These are phyloP conservation scores for Drosophila paranaensis DNA, from an alignment of 2,888 invertebrate species.

Conservation along the genomic window DNA sequence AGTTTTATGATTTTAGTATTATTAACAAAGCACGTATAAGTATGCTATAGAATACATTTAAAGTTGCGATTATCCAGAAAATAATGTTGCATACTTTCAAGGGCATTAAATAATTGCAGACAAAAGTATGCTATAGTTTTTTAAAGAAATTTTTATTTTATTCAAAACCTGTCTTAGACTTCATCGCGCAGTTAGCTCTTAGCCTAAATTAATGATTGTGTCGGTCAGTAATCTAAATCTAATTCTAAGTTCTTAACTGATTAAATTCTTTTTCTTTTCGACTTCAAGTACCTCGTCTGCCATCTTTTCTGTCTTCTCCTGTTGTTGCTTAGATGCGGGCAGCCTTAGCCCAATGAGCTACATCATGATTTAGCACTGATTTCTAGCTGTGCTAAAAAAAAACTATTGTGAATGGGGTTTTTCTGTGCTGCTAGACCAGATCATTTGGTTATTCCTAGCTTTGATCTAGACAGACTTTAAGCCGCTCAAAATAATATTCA, in stretches of 20 bases:
- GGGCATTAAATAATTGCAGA: constrained; percentile 4
- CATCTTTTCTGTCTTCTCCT: no score
- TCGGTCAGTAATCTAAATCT: no score
- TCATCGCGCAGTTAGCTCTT: not conserved
- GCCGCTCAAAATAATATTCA: not conserved
- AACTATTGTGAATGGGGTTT: not conserved
- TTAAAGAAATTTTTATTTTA: no score
- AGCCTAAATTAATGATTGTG: not conserved
- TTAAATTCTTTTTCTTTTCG: no score
- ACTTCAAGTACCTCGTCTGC: no score
- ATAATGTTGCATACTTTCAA: not conserved
- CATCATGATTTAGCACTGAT: no score
- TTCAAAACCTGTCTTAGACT: not conserved
- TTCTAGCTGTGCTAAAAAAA: not conserved
- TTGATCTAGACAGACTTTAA: not conserved
- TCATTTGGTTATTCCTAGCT: not conserved
- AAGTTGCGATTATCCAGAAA: not conserved
- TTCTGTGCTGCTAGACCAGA: not conserved
- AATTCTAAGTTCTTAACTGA: no score
- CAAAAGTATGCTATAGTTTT: constrained; percentile 16
- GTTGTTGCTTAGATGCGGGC: no score
- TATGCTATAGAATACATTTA: not conserved
- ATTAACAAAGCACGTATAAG: not conserved
- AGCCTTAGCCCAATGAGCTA: no score
- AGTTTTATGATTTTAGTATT: no score